Evolutionary conservation across 2,797 vertebrate species (phyloP).

Genomic region (Gymnothorax reevesii): DNA sequence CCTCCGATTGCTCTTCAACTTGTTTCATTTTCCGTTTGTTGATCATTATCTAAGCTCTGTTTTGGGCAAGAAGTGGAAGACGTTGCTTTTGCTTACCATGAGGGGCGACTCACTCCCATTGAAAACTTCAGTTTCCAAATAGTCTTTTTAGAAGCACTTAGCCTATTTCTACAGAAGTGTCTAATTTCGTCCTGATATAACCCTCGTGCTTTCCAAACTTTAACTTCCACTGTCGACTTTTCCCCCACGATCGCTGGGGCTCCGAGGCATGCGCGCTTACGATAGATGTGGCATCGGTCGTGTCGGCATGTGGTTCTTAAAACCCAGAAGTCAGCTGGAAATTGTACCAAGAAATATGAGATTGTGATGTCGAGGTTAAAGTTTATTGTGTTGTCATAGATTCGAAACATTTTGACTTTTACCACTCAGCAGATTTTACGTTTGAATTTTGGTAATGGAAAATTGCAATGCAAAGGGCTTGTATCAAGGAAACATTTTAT

Average conservation of each 20-base stretch:
- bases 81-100: background rate
- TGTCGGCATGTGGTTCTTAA: background rate
- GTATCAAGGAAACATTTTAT: background rate
- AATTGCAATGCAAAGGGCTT: too few species aligned
- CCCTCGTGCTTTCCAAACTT: background rate
- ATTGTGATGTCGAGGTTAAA: background rate
- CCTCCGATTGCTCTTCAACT: background rate
- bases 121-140: background rate
- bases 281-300: conserved; percentile 8
- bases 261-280: background rate
- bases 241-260: background rate
- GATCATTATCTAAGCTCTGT: background rate
- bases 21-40: background rate
- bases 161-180: background rate
- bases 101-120: background rate
- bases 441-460: background rate
- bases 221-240: background rate
- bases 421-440: background rate
- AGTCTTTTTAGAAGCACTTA: background rate
- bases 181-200: conserved; percentile 17
- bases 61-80: background rate
- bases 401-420: background rate
- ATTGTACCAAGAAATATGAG: background rate
- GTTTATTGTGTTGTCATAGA: background rate
- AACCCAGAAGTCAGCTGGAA: background rate